phyloP scores from a whole-genome alignment of 2,797 vertebrate genomes.

The Chanos chanos region DNA sequence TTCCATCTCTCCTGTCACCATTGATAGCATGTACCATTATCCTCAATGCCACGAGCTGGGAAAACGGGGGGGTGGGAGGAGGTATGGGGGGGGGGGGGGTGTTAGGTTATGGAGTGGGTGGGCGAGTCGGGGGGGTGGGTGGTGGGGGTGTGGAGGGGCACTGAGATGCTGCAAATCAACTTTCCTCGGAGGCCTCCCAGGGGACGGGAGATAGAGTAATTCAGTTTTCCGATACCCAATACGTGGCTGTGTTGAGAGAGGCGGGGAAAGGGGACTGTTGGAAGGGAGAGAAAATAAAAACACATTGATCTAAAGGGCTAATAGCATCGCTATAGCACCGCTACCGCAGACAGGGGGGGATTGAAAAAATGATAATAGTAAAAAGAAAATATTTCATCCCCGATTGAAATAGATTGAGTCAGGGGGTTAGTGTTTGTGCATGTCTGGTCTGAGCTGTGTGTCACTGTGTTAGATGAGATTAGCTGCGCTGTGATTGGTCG shows the following conservation, averaged over 20 bases:
- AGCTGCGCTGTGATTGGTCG: neutral
- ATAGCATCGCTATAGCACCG: conserved; percentile 42
- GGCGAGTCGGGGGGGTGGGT: conserved; percentile 33
- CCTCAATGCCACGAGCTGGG: conserved; percentile 15
- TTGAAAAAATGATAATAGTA: conserved; percentile 46
- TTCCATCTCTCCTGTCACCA: conserved; percentile 24
- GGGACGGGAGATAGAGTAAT: conserved; percentile 50
- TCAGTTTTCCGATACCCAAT: conserved; percentile 47
- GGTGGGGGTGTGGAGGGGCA: conserved; percentile 47
- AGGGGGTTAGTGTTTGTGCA: conserved; percentile 6
- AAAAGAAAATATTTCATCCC: conserved; percentile 43
- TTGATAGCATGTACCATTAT: conserved; percentile 37
- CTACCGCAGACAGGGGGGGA: conserved; percentile 39
- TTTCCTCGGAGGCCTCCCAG: conserved; percentile 44
- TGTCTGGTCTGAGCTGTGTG: neutral
- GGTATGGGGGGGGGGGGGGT: neutral
- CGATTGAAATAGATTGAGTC: conserved; percentile 44
- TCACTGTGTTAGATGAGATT: neutral
- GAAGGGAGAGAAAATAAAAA: conserved; percentile 41
- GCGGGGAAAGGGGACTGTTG: neutral
- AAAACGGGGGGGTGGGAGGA: neutral
- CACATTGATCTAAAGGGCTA: conserved; percentile 50
- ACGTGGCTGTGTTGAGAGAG: conserved; percentile 27
- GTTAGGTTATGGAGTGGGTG: conserved; percentile 1
- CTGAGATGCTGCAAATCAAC: conserved; percentile 51